Evolutionary conservation across 2,888 invertebrate genomes (phyloP).

Genomic region (Agrochola circellaris): DNA sequence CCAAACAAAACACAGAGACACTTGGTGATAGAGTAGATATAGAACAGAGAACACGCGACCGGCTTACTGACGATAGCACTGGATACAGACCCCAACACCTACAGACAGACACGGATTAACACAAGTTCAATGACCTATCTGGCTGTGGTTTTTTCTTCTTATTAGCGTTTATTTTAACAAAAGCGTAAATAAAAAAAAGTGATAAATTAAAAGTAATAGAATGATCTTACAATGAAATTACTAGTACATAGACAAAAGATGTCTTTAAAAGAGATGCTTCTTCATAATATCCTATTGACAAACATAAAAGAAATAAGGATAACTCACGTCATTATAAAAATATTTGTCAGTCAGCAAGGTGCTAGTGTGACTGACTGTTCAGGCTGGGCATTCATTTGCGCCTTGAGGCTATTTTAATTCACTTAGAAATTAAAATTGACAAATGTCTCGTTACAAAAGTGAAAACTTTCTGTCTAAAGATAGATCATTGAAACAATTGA

Average conservation of each 20-base stretch:
- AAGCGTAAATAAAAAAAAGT: not conserved
- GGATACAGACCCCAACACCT: slow-evolving; percentile 72
- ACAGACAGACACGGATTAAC: slow-evolving; percentile 57
- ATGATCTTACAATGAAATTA: too few species aligned
- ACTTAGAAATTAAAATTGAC: not conserved
- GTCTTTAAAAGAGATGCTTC: not conserved
- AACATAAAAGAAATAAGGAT: not conserved
- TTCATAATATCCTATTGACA: not conserved
- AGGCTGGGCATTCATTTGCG: not conserved
- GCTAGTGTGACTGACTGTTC: not conserved
- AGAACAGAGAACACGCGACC: slow-evolving; percentile 64
- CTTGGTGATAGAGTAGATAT: slow-evolving; percentile 72
- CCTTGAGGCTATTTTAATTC: too few species aligned
- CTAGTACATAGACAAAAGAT: too few species aligned
- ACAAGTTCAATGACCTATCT: slow-evolving; percentile 14
- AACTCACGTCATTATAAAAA: not conserved
- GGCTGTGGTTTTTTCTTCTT: not conserved
- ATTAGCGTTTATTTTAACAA: not conserved
- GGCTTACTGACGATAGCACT: slow-evolving; percentile 53
- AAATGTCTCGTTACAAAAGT: not conserved
- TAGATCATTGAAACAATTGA: slow-evolving; percentile 16
- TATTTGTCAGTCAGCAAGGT: not conserved
- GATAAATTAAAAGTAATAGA: too few species aligned
- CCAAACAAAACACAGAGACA: slow-evolving; percentile 72
- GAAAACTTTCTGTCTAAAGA: not conserved